Conservation (phyloP, 2,113 vertebrate genomes). For the Pseudorhombus dupliciocellatus region DNA sequence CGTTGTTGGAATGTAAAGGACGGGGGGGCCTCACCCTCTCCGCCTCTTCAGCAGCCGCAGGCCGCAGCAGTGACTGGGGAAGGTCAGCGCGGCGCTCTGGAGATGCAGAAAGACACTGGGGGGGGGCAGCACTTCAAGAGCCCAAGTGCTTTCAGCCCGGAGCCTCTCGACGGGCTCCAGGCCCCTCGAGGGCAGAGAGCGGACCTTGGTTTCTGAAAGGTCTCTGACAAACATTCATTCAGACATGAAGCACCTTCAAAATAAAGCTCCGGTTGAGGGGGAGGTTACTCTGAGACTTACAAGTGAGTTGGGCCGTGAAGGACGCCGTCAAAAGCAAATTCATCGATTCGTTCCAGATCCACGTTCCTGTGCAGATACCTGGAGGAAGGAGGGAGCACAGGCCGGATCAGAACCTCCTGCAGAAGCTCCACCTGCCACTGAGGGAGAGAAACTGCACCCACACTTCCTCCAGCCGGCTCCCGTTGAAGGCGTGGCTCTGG, state of each 20-base stretch:
- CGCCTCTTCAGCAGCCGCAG: conserved; percentile 88
- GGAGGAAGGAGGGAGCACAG: conserved; percentile 34
- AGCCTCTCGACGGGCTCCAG: conserved; percentile 86
- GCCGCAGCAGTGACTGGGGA: conserved; percentile 92
- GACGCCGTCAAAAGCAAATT: conserved; percentile 86
- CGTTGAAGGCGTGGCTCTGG: conserved; percentile 87
- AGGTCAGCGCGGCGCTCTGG: conserved; percentile 86
- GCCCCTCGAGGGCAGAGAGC: conserved; percentile 84
- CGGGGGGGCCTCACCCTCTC: conserved; percentile 81
- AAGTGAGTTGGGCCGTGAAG: conserved; percentile 86
- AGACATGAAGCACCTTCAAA: neutral
- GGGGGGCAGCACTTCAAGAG: conserved; percentile 87
- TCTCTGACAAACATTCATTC: conserved; percentile 78
- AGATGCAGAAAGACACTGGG: conserved; percentile 85
- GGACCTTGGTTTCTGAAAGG: conserved; percentile 85
- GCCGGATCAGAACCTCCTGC: neutral
- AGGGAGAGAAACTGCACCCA: conserved; percentile 51
- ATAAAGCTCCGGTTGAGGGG: neutral
- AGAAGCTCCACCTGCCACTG: neutral
- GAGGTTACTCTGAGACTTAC: conserved; percentile 56
- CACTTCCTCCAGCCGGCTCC: conserved; percentile 89
- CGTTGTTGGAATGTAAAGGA: conserved; percentile 3
- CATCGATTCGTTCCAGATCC: conserved; percentile 82
- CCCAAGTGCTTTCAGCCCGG: conserved; percentile 85
- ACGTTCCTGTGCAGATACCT: conserved; percentile 91